Percentiles rank a stretch among this genome's conserved stretches.
These are phyloP conservation scores for Petrocephalus sullivani DNA, from an alignment of 2,797 vertebrate genomes.

Conservation along the genomic window DNA sequence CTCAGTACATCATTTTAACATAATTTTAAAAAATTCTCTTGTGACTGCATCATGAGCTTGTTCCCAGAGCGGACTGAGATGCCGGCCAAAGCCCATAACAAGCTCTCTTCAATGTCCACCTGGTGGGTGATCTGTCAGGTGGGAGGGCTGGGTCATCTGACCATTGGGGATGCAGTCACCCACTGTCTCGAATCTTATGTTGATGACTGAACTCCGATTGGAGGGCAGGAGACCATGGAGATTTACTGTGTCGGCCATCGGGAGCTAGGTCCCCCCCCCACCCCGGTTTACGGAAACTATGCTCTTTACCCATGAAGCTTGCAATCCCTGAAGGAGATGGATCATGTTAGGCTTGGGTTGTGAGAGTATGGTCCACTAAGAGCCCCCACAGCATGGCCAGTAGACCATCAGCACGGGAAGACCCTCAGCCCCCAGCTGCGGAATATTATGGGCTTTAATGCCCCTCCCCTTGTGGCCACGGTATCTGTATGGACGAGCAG, in stretches of 20 bases:
- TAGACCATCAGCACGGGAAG: not conserved
- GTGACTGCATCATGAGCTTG: not conserved
- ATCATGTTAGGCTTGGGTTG: conserved; percentile 5
- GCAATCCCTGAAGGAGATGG: conserved; percentile 13
- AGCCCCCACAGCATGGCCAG: not conserved
- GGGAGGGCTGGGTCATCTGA: too few species aligned
- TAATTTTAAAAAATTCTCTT: not conserved
- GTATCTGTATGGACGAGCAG: not conserved
- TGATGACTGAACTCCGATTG: conserved; percentile 38
- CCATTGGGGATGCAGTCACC: too few species aligned
- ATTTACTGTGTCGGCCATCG: conserved; percentile 32
- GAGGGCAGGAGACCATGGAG: conserved; percentile 32
- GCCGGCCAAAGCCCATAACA: not conserved
- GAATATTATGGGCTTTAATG: not conserved
- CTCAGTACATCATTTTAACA: not conserved
- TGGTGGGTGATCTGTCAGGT: not conserved
- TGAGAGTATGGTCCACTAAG: not conserved
- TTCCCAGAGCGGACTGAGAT: not conserved
- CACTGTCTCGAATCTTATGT: not conserved
- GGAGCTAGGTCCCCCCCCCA: not conserved
- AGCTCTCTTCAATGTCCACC: not conserved
- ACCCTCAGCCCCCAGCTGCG: not conserved
- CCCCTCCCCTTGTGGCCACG: not conserved
- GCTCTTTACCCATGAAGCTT: not conserved
- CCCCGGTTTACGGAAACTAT: not conserved